Evolutionary conservation across 2,888 invertebrate species (phyloP).

Genomic region (Laspeyria flexula): DNA sequence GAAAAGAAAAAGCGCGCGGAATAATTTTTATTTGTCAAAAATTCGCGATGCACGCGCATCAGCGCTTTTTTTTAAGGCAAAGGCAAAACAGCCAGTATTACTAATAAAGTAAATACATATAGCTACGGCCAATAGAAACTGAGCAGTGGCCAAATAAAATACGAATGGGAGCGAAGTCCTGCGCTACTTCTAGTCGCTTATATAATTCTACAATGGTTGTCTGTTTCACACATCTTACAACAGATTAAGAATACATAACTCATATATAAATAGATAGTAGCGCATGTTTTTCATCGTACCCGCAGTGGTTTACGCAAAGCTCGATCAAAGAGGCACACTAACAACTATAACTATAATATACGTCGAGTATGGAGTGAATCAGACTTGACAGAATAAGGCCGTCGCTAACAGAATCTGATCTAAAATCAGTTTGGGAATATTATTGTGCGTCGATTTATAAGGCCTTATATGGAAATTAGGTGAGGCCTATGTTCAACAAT

Average conservation of each 20-base stretch:
- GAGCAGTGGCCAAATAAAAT: too few species aligned
- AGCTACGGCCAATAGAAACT: too few species aligned
- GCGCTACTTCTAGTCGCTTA: too few species aligned
- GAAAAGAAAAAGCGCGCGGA: too few species aligned
- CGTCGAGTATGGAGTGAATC: constrained; percentile 30
- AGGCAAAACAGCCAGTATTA: too few species aligned
- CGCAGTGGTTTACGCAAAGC: constrained; percentile 24
- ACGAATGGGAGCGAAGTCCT: too few species aligned
- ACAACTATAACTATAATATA: constrained; percentile 1
- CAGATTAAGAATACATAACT: constrained; percentile 5
- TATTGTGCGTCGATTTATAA: not conserved
- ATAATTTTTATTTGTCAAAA: too few species aligned
- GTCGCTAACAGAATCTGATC: not conserved
- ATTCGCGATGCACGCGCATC: too few species aligned
- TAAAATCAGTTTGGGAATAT: not conserved
- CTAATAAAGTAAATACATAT: too few species aligned
- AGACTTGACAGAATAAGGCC: constrained; percentile 36
- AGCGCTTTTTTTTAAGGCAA: too few species aligned
- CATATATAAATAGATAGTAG: constrained; percentile 1
- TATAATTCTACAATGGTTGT: not conserved
- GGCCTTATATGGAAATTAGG: too few species aligned
- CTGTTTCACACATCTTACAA: not conserved
- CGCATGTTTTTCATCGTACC: constrained; percentile 31
- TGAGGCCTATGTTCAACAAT: too few species aligned
- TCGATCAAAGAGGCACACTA: constrained; percentile 29